Evolutionary conservation across 2,113 vertebrate species (phyloP).

Genomic region (Amia ocellicauda): DNA sequence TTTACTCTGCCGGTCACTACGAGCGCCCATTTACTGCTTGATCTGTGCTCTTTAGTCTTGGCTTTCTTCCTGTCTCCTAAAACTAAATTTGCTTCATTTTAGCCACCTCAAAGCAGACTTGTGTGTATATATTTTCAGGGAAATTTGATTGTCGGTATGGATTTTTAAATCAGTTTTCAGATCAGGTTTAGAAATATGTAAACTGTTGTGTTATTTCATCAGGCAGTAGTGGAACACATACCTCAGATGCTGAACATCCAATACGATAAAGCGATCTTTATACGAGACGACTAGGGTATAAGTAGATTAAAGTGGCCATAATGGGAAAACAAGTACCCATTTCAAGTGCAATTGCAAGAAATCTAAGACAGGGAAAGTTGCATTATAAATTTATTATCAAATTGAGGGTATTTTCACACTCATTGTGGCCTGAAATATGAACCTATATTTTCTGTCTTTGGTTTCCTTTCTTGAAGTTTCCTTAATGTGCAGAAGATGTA

Average conservation of each 20-base stretch:
- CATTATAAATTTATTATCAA: conserved; percentile 96
- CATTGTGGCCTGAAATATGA: conserved; percentile 86
- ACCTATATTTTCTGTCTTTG: conserved; percentile 91
- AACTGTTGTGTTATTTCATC: conserved; percentile 81
- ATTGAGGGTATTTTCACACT: conserved; percentile 95
- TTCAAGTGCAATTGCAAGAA: conserved; percentile 84
- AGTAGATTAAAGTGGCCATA: conserved; percentile 89
- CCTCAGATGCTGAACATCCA: conserved; percentile 64
- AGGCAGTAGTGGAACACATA: conserved; percentile 61
- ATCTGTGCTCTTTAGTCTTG: conserved; percentile 70
- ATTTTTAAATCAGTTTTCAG: conserved; percentile 88
- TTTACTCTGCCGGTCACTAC: conserved; percentile 72
- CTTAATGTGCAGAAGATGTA: conserved; percentile 85
- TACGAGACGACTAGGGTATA: conserved; percentile 73
- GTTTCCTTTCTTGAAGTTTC: conserved; percentile 85
- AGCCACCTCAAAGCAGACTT: conserved; percentile 84
- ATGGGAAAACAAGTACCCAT: conserved; percentile 85
- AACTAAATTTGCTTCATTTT: conserved; percentile 86
- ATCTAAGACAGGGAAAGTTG: conserved; percentile 90
- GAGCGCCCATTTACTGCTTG: conserved; percentile 72
- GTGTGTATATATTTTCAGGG: conserved; percentile 89
- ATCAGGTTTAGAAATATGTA: conserved; percentile 86
- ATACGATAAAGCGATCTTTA: conserved; percentile 77
- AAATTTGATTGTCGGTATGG: conserved; percentile 85
- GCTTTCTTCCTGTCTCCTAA: conserved; percentile 82